Conservation (phyloP, 2,888 invertebrate genomes). For the Incurvaria masculella region DNA sequence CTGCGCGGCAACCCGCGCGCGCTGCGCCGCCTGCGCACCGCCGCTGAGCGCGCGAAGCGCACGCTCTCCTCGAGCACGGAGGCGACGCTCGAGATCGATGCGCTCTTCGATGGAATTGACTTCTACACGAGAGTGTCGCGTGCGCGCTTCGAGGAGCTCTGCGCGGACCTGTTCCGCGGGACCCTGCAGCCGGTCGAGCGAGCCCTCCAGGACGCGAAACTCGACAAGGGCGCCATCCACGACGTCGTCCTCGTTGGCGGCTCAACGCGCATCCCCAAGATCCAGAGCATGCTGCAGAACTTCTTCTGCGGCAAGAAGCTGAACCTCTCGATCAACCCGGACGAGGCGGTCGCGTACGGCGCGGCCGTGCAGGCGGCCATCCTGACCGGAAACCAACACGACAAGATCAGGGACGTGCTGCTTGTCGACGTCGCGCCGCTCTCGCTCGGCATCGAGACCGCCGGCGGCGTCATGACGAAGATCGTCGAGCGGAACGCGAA, state of each 20-base stretch:
- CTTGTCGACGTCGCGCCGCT: constrained; percentile 53
- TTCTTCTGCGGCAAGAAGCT: constrained; percentile 66
- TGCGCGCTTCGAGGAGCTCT: constrained; percentile 68
- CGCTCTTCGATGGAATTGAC: constrained; percentile 64
- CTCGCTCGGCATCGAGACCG: constrained; percentile 69
- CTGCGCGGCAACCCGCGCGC: constrained; percentile 58
- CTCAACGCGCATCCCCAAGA: constrained; percentile 72
- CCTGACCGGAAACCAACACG: constrained; percentile 65
- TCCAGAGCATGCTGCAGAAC: constrained; percentile 64
- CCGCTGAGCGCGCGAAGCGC: constrained; percentile 68
- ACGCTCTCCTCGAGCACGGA: constrained; percentile 68
- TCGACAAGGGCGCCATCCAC: constrained; percentile 64
- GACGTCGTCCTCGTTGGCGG: constrained; percentile 76
- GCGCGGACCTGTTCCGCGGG: constrained; percentile 61
- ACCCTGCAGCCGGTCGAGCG: constrained; percentile 70
- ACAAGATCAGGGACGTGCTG: constrained; percentile 61
- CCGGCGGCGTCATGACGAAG: constrained; percentile 66
- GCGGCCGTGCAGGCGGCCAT: constrained; percentile 73
- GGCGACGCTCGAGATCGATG: constrained; percentile 66
- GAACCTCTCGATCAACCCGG: constrained; percentile 68
- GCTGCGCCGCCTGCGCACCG: constrained; percentile 61
- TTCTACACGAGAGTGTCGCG: constrained; percentile 60
- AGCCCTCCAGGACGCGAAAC: constrained; percentile 66
- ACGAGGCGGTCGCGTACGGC: constrained; percentile 72
- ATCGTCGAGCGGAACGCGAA: constrained; percentile 63